A percentile compares a stretch with the other conserved stretches of the same genome.
Evolutionary conservation across 2,797 vertebrate genomes (phyloP).

Genomic region (Lates japonicus): DNA sequence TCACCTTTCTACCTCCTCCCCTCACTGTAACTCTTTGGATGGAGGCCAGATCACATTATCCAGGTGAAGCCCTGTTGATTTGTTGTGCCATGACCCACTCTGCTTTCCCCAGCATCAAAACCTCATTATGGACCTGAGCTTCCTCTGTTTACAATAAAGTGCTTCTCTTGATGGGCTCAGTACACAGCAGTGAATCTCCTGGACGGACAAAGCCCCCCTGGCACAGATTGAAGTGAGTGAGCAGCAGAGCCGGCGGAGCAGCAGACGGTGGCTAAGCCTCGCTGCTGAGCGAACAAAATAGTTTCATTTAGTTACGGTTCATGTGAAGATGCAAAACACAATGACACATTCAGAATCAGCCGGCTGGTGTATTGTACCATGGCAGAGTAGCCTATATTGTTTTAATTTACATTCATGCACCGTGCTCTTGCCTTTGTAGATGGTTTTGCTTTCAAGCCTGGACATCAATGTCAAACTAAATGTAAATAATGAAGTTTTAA

Average conservation of each 20-base stretch:
- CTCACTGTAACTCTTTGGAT: conserved; percentile 30
- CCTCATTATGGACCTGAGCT: conserved; percentile 60
- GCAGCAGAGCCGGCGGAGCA: conserved; percentile 51
- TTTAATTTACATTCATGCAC: conserved; percentile 36
- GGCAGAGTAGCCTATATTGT: conserved; percentile 24
- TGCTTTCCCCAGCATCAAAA: conserved; percentile 64
- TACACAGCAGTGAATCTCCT: conserved; percentile 54
- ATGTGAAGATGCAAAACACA: conserved; percentile 51
- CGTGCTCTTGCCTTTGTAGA: background rate
- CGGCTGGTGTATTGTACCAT: conserved; percentile 14
- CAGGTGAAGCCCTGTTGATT: conserved; percentile 40
- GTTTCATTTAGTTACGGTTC: conserved; percentile 69
- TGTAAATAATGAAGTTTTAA: background rate
- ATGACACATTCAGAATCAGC: conserved; percentile 45
- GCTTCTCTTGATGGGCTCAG: conserved; percentile 54
- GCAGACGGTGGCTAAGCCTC: conserved; percentile 66
- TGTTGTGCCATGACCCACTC: conserved; percentile 65
- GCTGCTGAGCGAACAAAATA: conserved; percentile 66
- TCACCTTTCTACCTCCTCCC: conserved; percentile 3
- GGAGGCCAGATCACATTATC: conserved; percentile 21
- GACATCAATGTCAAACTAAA: conserved; percentile 5
- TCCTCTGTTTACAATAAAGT: conserved; percentile 56
- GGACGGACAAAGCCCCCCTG: conserved; percentile 65
- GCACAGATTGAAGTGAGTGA: conserved; percentile 59
- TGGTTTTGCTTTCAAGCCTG: conserved; percentile 1